A percentile compares a stretch with the other conserved stretches of the same genome.
These are phyloP conservation scores for Eremobia ochroleuca DNA, from an alignment of 2,888 invertebrate genomes.

Conservation along the genomic window DNA sequence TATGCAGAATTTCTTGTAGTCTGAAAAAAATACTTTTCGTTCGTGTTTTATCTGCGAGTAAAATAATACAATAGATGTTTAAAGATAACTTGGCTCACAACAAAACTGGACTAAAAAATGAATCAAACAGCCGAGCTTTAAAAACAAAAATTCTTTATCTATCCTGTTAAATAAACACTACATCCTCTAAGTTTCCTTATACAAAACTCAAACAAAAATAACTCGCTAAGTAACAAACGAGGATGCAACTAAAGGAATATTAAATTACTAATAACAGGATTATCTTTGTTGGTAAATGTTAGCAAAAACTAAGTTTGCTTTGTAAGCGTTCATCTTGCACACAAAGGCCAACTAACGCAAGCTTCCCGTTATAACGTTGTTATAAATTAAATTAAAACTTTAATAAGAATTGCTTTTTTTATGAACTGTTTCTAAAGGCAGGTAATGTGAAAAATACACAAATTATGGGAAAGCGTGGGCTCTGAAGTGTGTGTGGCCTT, in stretches of 20 bases:
- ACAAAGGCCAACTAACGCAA: constrained; percentile 51
- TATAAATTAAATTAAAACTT: constrained; percentile 57
- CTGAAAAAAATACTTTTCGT: background rate
- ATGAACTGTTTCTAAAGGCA: background rate
- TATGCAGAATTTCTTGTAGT: background rate
- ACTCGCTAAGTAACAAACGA: constrained; percentile 16
- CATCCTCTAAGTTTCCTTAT: background rate
- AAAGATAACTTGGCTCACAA: background rate
- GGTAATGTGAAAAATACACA: constrained; percentile 5
- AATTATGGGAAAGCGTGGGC: background rate
- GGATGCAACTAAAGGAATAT: constrained; percentile 29
- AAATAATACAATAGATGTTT: background rate
- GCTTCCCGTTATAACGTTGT: constrained; percentile 19
- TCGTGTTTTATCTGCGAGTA: constrained; percentile 1
- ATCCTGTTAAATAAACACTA: constrained; percentile 6
- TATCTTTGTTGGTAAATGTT: constrained; percentile 34
- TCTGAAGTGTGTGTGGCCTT: background rate
- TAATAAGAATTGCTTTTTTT: constrained; percentile 18
- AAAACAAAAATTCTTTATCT: constrained; percentile 10
- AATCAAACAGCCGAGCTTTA: background rate
- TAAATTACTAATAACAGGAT: constrained; percentile 49
- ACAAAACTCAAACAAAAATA: background rate
- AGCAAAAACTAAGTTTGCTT: constrained; percentile 60
- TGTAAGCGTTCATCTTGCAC: constrained; percentile 51
- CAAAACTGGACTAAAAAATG: background rate